A percentile compares a stretch with the other conserved stretches of the same genome.
Evolutionary conservation across 2,113 vertebrate genomes (phyloP).

Genomic region (Ceratotherium simum): DNA sequence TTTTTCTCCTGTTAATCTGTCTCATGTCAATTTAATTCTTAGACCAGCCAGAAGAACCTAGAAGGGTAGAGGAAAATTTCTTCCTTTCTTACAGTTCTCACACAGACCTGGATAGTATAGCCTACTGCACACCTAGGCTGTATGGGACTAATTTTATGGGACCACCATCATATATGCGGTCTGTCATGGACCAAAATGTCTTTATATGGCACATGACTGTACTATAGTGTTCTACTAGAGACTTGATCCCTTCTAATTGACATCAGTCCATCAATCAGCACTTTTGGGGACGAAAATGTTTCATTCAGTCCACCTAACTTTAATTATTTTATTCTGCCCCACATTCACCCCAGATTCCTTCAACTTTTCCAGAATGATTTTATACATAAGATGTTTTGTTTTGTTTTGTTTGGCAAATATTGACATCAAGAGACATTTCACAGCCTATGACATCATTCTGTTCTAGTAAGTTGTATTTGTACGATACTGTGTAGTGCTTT

Average conservation of each 20-base stretch:
- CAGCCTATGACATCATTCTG: background rate
- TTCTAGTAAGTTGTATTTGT: slow-evolving; percentile 1
- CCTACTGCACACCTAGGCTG: no score
- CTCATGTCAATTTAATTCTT: no score
- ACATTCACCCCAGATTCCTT: background rate
- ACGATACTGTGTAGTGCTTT: background rate
- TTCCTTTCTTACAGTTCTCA: no score
- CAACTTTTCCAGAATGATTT: background rate
- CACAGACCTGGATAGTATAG: no score
- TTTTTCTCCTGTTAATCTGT: no score
- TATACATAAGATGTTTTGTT: background rate
- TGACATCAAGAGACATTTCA: background rate
- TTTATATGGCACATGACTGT: no score
- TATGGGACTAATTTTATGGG: no score
- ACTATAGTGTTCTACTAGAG: background rate
- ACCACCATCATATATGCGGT: no score
- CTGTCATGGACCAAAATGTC: no score
- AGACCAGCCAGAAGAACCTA: no score
- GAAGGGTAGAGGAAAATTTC: no score
- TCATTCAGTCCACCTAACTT: background rate
- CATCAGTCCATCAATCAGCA: background rate
- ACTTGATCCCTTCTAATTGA: background rate
- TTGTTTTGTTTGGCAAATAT: background rate
- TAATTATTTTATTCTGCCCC: background rate
- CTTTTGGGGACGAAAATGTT: background rate